These are phyloP conservation scores for Diaprepes abbreviatus DNA, from an alignment of 2,888 invertebrate species.

Conservation along the genomic window DNA sequence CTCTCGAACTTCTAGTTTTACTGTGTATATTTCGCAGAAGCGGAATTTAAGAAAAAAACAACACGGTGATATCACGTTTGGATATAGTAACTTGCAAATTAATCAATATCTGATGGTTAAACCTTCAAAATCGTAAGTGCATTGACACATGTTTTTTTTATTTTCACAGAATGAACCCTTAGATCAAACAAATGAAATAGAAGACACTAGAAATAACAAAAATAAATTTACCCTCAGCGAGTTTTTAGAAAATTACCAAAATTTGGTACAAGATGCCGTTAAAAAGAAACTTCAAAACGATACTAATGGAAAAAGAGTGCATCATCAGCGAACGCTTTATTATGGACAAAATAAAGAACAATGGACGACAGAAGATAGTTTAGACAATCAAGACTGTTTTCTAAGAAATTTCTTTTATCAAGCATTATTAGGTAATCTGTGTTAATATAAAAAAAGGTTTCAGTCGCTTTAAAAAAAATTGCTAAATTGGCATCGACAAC, in stretches of 20 bases:
- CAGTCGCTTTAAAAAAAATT: too few relatives aligned
- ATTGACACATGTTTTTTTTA: not conserved
- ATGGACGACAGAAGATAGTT: not conserved
- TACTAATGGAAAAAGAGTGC: not conserved
- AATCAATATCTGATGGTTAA: too few relatives aligned
- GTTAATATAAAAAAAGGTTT: too few relatives aligned
- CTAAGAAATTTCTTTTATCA: conserved; percentile 32
- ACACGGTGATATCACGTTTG: too few relatives aligned
- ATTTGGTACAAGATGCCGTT: conserved; percentile 16
- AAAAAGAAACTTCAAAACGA: conserved; percentile 16
- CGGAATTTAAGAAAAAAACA: too few relatives aligned
- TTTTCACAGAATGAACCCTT: conserved; percentile 2
- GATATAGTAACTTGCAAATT: too few relatives aligned
- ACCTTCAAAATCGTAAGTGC: too few relatives aligned
- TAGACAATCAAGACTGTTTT: conserved; percentile 38
- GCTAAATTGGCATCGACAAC: too few relatives aligned
- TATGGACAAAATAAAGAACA: not conserved
- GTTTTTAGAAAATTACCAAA: conserved; percentile 34
- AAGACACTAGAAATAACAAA: conserved; percentile 42
- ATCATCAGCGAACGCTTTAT: not conserved
- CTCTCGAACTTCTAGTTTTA: too few relatives aligned
- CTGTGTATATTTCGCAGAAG: too few relatives aligned
- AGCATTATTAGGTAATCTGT: conserved; percentile 37
- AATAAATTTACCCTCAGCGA: not conserved
- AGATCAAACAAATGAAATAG: conserved; percentile 38